Evolutionary conservation across 2,888 invertebrate genomes (phyloP).

Genomic region (Mystacides longicornis): DNA sequence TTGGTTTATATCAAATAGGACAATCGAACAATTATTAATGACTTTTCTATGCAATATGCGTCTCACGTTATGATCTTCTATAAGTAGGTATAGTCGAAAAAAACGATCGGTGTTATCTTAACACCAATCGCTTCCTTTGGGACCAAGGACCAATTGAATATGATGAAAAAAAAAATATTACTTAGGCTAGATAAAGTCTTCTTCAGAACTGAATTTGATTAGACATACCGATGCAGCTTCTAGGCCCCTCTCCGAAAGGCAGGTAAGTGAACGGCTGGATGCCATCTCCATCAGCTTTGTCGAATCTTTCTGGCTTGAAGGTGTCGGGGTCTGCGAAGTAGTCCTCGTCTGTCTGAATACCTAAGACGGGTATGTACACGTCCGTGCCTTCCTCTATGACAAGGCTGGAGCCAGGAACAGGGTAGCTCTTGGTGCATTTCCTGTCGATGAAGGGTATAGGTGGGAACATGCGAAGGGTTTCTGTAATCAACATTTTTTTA

Average conservation of each 20-base stretch:
- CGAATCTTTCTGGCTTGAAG: slow-evolving; percentile 33
- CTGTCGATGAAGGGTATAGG: slow-evolving; percentile 33
- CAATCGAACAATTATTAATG: too few species aligned
- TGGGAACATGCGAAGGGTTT: slow-evolving; percentile 41
- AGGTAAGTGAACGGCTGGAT: slow-evolving; percentile 23
- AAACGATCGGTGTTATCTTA: too few species aligned
- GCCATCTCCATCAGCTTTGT: slow-evolving; percentile 10
- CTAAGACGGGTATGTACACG: slow-evolving; percentile 28
- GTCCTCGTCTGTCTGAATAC: slow-evolving; percentile 31
- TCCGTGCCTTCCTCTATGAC: slow-evolving; percentile 27
- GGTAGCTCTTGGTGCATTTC: slow-evolving; percentile 28
- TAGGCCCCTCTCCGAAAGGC: slow-evolving; percentile 27
- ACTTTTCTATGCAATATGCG: too few species aligned
- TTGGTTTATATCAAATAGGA: too few species aligned
- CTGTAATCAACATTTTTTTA: slow-evolving; percentile 28
- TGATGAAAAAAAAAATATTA: too few species aligned
- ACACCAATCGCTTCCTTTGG: too few species aligned
- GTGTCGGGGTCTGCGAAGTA: slow-evolving; percentile 31
- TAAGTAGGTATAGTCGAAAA: too few species aligned
- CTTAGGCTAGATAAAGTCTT: too few species aligned
- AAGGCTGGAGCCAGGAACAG: slow-evolving; percentile 26
- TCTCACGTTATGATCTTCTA: too few species aligned
- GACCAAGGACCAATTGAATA: not conserved
- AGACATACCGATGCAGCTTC: slow-evolving; percentile 27
- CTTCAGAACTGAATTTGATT: too few species aligned